phyloP scores from a whole-genome alignment of 2,797 vertebrate genomes.

The Peromyscus eremicus region DNA sequence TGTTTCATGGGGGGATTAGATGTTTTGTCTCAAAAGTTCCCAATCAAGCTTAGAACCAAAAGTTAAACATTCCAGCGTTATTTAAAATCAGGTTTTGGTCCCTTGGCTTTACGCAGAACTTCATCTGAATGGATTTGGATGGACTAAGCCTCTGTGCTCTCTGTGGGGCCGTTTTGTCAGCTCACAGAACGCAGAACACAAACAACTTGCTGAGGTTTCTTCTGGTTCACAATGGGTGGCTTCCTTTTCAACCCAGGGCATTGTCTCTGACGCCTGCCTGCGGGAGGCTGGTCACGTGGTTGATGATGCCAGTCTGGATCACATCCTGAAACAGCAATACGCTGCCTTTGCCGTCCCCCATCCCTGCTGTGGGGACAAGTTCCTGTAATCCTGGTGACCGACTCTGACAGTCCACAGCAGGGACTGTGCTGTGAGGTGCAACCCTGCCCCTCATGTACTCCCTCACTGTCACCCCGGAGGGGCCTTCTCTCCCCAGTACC shows the following conservation, averaged over 20 bases:
- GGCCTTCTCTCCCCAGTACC: background rate
- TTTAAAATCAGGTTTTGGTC: conserved; percentile 9
- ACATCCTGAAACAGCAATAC: background rate
- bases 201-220: conserved; percentile 58
- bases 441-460: accelerated
- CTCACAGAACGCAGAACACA: background rate
- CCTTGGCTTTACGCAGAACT: background rate
- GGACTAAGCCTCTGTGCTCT: background rate
- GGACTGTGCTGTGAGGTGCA: background rate
- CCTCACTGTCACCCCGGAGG: background rate
- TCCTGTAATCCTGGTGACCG: background rate
- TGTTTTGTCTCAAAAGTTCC: background rate
- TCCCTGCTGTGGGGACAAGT: background rate
- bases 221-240: conserved; percentile 16
- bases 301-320: background rate
- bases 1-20: background rate
- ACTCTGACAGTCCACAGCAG: background rate
- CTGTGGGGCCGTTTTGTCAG: background rate
- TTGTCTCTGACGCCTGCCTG: conserved; percentile 36
- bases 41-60: background rate
- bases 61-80: background rate
- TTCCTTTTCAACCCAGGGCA: conserved; percentile 8
- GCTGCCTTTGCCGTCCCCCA: background rate
- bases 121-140: background rate
- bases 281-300: background rate